These are phyloP conservation scores for Yoshiicerus persimilis DNA, from an alignment of 1,140 invertebrate species.

Conservation along the genomic window DNA sequence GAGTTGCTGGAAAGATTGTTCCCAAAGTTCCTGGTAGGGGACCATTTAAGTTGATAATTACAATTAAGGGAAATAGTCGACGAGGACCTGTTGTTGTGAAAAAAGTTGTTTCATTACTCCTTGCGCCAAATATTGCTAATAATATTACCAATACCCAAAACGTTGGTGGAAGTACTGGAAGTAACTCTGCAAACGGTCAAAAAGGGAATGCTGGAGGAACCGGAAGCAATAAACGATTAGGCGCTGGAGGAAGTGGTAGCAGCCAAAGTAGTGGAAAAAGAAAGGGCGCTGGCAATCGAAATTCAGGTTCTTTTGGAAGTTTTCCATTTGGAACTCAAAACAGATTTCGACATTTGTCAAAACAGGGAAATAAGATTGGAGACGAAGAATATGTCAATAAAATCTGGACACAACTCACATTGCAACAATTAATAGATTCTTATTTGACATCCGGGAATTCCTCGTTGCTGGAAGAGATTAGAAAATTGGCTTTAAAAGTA, in stretches of 20 bases:
- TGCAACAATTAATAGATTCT: not conserved
- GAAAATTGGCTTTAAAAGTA: not conserved
- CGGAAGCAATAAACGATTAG: not conserved
- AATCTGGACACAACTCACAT: not conserved
- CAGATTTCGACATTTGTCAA: not conserved
- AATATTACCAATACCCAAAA: not conserved
- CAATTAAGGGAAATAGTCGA: not conserved
- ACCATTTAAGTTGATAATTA: not conserved
- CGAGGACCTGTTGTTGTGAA: not conserved
- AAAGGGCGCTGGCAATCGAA: not conserved
- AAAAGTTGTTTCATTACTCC: not conserved
- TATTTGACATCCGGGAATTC: not conserved
- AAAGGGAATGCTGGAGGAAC: not conserved
- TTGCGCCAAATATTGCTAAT: not conserved
- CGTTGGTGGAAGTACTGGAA: not conserved
- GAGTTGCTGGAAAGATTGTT: slow-evolving; percentile 59
- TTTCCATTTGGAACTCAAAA: not conserved
- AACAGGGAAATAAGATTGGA: not conserved
- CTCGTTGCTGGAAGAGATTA: not conserved
- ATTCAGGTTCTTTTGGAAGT: not conserved
- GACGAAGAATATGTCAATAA: not conserved
- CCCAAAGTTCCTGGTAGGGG: not conserved
- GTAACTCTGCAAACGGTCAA: not conserved
- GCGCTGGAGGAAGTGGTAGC: not conserved
- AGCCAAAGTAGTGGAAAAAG: not conserved